Evolutionary conservation across 2,888 invertebrate genomes (phyloP), one percentile per base, ranked within the genome.

Genomic region (Odontocerum albicorne): DNA sequence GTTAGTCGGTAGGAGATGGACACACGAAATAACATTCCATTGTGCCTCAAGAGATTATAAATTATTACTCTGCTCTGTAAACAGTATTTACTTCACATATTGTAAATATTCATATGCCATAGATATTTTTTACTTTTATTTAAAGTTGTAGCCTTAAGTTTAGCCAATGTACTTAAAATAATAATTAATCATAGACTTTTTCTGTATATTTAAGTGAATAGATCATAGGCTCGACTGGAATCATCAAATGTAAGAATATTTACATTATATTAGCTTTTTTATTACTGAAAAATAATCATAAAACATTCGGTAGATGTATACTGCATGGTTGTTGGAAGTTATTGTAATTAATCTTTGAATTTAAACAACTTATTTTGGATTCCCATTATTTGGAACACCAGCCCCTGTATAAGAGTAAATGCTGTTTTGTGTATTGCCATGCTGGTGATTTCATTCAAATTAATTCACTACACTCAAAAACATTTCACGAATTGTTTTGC

Each of bases 71-170:
- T 44, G 35, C 43, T 51, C 42, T 47, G 32, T 55, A 46, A 39
- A 46, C 57, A 54, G 52, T 54, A 54, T 57, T 54, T 38, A 31
- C 44, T 45, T 46, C 22, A 52, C 50, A 31, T 49, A 54, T 58
- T 58, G 58, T 58, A 58, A 43, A 58, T 58, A 58, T 40, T 38
- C 35, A 47, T 50, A 57, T 49, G 57, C 52, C 57, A 53, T 57
- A 53, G 53, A 53, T 57, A 49, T 57, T 53, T 51, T 35, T 44
- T 51, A 51, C 31, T 20, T 32, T 52, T 52, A 46, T 45, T 52
- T 45, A 36, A 32, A 31, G 20, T 21, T 38, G 27, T 51, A 51
- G 51, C 15, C 36, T 36, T 51, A 51, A 44, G 27, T 21, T 43
- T 44, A 51, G 51, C 44, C 47, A 47, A 47, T 47, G 47, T 47